phyloP scores from a whole-genome alignment of 2,113 vertebrate genomes.

The Oncorhynchus kisutch region DNA sequence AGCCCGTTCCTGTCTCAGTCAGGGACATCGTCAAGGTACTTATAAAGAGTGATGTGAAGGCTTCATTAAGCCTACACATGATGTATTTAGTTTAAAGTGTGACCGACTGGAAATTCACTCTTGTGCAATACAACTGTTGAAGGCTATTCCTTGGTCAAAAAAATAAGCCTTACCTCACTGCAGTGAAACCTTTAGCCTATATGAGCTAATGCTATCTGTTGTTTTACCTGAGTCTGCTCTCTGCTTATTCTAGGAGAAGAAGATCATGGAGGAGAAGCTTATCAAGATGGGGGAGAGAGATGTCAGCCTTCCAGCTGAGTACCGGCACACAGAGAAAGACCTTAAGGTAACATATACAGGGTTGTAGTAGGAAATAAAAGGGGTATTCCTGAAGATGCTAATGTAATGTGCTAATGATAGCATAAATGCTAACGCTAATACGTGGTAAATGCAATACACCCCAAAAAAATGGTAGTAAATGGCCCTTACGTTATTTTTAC shows the following conservation, averaged over 20 bases:
- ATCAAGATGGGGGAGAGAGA: conserved; percentile 74
- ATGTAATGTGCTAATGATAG: no score
- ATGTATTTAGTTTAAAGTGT: no score
- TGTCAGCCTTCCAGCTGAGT: conserved; percentile 70
- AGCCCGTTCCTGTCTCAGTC: conserved; percentile 45
- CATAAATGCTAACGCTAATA: no score
- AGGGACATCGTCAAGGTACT: conserved; percentile 68
- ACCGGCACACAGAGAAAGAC: conserved; percentile 62
- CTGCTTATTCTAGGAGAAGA: conserved; percentile 63
- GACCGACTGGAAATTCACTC: no score
- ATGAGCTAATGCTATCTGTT: not conserved
- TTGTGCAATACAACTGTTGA: not conserved
- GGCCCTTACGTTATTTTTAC: no score
- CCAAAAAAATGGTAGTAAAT: no score
- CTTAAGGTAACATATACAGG: conserved; percentile 50
- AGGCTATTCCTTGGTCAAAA: not conserved
- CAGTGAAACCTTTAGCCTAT: not conserved
- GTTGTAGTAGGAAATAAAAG: not conserved
- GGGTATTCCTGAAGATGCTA: no score
- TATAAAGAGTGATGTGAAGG: not conserved
- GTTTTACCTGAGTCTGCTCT: not conserved
- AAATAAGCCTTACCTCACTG: no score
- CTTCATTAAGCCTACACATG: not conserved
- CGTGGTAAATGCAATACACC: no score
- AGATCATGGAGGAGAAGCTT: conserved; percentile 58